Conservation (phyloP, 1,140 invertebrate species). For the Leptinotarsa undecemlineata region DNA sequence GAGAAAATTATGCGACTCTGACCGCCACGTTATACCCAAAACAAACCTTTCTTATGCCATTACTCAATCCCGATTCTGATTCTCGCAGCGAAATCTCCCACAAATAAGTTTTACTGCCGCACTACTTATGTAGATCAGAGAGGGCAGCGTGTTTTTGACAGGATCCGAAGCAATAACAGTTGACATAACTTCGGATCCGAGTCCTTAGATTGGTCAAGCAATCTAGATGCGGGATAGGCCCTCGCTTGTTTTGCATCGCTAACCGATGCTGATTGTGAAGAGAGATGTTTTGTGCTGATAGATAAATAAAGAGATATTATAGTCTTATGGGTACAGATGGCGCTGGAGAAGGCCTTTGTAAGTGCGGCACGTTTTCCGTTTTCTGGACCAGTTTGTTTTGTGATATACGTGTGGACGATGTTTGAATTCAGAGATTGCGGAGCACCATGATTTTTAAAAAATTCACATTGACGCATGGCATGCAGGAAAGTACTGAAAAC, state of each 20-base stretch:
- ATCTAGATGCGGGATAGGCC: constrained; percentile 44
- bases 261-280: constrained; percentile 30
- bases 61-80: constrained; percentile 41
- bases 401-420: too few species aligned
- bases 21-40: constrained; percentile 35
- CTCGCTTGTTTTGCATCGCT: constrained; percentile 41
- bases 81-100: constrained; percentile 26
- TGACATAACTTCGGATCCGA: constrained; percentile 47
- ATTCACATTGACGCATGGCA: too few species aligned
- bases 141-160: constrained; percentile 44
- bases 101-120: constrained; percentile 43
- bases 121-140: constrained; percentile 34
- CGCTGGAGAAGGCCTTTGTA: constrained; percentile 33
- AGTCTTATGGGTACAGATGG: constrained; percentile 38
- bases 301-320: constrained; percentile 51
- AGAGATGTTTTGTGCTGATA: constrained; percentile 48
- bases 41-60: constrained; percentile 39
- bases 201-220: constrained; percentile 50
- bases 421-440: too few species aligned
- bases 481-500: too few species aligned
- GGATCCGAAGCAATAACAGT: constrained; percentile 44
- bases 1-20: constrained; percentile 42
- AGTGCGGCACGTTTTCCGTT: constrained; percentile 39
- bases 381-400: not conserved
- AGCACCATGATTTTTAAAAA: too few species aligned